Percentiles rank a stretch among this genome's conserved stretches.
phyloP scores from a whole-genome alignment of 2,113 vertebrate species.

The Alexandromys fortis region DNA sequence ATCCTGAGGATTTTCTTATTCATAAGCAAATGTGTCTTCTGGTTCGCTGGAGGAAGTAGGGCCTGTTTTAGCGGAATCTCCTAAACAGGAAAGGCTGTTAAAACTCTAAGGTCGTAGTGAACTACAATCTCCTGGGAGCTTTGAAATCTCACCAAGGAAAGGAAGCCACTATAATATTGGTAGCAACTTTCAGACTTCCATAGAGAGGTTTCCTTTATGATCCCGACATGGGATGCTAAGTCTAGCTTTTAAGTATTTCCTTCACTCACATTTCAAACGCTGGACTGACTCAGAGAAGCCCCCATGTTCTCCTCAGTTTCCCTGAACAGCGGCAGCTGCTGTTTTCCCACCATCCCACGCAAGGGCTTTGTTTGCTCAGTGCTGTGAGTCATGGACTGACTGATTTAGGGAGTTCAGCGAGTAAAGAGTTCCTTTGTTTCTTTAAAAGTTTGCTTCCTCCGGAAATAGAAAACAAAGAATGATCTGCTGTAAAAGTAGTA shows the following conservation, averaged over 20 bases:
- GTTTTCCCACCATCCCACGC: not conserved
- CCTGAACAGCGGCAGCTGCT: fast-evolving
- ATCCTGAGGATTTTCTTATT: slow-evolving; percentile 29
- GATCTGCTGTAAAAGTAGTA: not conserved
- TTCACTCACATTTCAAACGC: not conserved
- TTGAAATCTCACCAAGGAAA: slow-evolving; percentile 50
- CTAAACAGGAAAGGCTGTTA: slow-evolving; percentile 9
- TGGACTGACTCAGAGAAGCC: not conserved
- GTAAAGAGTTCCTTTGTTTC: not conserved
- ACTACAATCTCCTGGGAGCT: slow-evolving; percentile 28
- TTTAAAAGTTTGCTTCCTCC: slow-evolving; percentile 3
- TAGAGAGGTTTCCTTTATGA: not conserved
- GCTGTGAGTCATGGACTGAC: not conserved
- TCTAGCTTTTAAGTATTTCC: not conserved
- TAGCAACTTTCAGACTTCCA: slow-evolving; percentile 18
- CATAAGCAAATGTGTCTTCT: slow-evolving; percentile 37
- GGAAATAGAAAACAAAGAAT: not conserved
- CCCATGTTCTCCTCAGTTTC: not conserved
- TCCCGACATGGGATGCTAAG: not conserved
- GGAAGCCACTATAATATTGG: slow-evolving; percentile 25
- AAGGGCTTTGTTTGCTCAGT: not conserved
- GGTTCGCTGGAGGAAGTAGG: not conserved
- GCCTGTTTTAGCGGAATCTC: slow-evolving; percentile 25
- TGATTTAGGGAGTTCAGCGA: not conserved
- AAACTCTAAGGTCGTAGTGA: slow-evolving; percentile 15